Conservation (phyloP, 2,888 invertebrate genomes). For the Tricholauxania praeusta region DNA sequence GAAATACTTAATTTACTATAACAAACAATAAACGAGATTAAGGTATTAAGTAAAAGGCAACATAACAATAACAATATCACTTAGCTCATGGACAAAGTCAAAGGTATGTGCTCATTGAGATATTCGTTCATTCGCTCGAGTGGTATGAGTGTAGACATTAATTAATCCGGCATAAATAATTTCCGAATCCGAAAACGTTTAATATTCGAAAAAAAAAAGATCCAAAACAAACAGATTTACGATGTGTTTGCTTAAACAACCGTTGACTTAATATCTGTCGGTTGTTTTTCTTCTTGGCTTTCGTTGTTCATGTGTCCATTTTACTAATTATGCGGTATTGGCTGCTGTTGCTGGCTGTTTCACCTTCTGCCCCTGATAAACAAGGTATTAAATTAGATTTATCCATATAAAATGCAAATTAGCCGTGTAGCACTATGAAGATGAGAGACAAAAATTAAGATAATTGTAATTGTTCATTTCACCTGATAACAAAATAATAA, state of each 20-base stretch:
- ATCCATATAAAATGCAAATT: slow-evolving; percentile 30
- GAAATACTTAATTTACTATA: no score
- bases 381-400: slow-evolving; percentile 20
- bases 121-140: no score
- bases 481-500: not conserved
- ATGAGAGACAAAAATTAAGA: not conserved
- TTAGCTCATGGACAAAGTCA: no score
- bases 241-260: not conserved
- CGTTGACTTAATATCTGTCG: not conserved
- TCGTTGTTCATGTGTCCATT: slow-evolving; percentile 2
- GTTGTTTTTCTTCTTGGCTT: not conserved
- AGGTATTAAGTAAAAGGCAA: no score
- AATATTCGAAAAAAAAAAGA: not conserved
- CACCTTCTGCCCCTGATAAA: not conserved
- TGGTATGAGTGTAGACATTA: slow-evolving; percentile 7
- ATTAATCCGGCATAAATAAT: slow-evolving; percentile 34
- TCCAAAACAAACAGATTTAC: slow-evolving; percentile 29
- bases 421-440: not conserved
- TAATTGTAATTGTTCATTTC: not conserved
- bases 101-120: no score
- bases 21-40: no score
- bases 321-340: slow-evolving; percentile 23
- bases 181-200: no score
- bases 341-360: slow-evolving; percentile 4
- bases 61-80: no score